These are phyloP conservation scores for Thereva nobilitata DNA, from an alignment of 2,888 invertebrate genomes.

Conservation along the genomic window DNA sequence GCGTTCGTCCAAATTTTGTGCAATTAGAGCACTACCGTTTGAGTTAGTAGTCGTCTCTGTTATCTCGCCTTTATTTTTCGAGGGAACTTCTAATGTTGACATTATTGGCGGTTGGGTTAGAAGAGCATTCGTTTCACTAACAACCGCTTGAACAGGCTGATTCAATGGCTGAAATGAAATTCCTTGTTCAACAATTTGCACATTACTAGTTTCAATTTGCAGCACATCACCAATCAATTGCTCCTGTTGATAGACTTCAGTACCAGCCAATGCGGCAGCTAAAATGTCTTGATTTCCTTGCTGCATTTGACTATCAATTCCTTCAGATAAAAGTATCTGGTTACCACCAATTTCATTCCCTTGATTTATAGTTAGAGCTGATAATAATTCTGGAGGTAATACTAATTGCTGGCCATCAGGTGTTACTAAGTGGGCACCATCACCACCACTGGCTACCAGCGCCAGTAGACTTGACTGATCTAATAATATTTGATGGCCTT, in stretches of 20 bases:
- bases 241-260: conserved; percentile 70
- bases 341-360: conserved; percentile 29
- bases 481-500: conserved; percentile 35
- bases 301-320: conserved; percentile 28
- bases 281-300: conserved; percentile 70
- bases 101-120: conserved; percentile 74
- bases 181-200: conserved; percentile 38
- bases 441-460: conserved; percentile 39
- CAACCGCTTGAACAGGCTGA: conserved; percentile 63
- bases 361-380: conserved; percentile 44
- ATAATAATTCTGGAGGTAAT: conserved; percentile 47
- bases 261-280: conserved; percentile 75
- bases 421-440: conserved; percentile 47
- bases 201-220: conserved; percentile 45
- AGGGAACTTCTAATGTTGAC: background rate
- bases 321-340: conserved; percentile 14
- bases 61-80: background rate
- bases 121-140: conserved; percentile 75
- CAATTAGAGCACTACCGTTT: conserved; percentile 34
- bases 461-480: conserved; percentile 40
- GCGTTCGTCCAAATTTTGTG: conserved; percentile 60
- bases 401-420: conserved; percentile 49
- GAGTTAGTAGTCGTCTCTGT: conserved; percentile 49
- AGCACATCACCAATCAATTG: conserved; percentile 43
- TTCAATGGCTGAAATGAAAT: conserved; percentile 48